These are phyloP conservation scores for Microctenopoma lineatum DNA, from an alignment of 2,797 vertebrate genomes.

Conservation along the genomic window DNA sequence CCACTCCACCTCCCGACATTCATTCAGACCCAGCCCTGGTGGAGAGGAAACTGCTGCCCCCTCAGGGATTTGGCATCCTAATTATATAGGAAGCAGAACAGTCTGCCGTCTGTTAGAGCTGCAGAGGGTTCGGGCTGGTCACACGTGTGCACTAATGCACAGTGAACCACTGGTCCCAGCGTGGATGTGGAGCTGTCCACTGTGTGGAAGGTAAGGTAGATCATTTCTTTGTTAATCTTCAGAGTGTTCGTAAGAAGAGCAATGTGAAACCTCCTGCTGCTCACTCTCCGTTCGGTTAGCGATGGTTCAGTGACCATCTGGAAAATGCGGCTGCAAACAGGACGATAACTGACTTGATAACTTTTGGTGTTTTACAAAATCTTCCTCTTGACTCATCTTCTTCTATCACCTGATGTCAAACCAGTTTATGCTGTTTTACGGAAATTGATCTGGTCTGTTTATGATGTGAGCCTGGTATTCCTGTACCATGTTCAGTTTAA, in stretches of 20 bases:
- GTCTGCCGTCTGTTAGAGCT: conserved; percentile 56
- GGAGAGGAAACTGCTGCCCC: conserved; percentile 71
- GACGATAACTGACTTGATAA: not conserved
- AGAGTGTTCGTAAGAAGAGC: conserved; percentile 14
- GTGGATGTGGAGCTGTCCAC: conserved; percentile 46
- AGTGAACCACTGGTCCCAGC: conserved; percentile 7
- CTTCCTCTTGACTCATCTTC: conserved; percentile 1
- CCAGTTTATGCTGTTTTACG: not conserved
- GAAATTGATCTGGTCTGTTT: not conserved
- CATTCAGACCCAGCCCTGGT: conserved; percentile 48
- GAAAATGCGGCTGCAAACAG: conserved; percentile 11
- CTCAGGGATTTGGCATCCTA: conserved; percentile 63
- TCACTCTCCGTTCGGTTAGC: conserved; percentile 9
- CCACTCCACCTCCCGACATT: conserved; percentile 42
- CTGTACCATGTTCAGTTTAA: not conserved
- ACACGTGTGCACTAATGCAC: conserved; percentile 19
- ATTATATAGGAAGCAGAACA: conserved; percentile 70
- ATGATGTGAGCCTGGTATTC: conserved; percentile 7
- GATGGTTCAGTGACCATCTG: not conserved
- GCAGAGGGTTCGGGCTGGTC: conserved; percentile 46
- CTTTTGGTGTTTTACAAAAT: not conserved
- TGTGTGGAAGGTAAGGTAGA: conserved; percentile 74
- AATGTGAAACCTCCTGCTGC: conserved; percentile 22
- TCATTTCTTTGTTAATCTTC: conserved; percentile 26
- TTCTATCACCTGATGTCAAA: not conserved